Evolutionary conservation across 2,113 vertebrate species (phyloP).

Genomic region (Puntigrus tetrazona): DNA sequence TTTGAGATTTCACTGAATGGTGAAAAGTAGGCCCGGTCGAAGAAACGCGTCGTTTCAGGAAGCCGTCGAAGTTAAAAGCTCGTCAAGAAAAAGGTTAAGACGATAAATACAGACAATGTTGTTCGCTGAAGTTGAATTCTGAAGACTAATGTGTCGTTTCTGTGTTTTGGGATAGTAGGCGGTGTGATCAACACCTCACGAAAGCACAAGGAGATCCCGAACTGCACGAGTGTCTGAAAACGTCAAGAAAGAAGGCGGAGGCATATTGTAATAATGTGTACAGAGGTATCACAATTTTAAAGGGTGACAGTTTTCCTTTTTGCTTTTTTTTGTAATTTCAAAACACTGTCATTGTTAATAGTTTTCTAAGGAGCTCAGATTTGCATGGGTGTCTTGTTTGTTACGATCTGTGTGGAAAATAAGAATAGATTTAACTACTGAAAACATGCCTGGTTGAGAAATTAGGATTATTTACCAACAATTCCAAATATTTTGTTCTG

Average conservation of each 20-base stretch:
- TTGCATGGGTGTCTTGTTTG: conserved; percentile 73
- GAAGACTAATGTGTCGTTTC: background rate
- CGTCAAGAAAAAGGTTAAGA: no score
- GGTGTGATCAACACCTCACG: conserved; percentile 89
- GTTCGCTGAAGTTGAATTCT: background rate
- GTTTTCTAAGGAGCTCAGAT: conserved; percentile 86
- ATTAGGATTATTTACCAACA: background rate
- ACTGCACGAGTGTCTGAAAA: conserved; percentile 96
- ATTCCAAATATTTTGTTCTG: background rate
- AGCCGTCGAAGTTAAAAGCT: background rate
- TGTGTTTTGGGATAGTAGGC: conserved; percentile 74
- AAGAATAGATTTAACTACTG: conserved; percentile 60
- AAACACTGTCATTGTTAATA: conserved; percentile 78
- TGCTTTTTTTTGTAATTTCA: conserved; percentile 80
- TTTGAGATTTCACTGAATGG: background rate
- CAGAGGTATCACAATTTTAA: conserved; percentile 78
- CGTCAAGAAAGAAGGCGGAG: background rate
- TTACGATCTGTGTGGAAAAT: conserved; percentile 68
- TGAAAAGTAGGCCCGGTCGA: background rate
- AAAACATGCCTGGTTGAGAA: conserved; percentile 41
- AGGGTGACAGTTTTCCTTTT: conserved; percentile 73
- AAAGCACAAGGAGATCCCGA: conserved; percentile 99
- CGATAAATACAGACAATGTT: background rate
- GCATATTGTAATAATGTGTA: conserved; percentile 70
- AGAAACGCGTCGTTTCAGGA: background rate